These are phyloP conservation scores for Helostoma temminkii DNA, from an alignment of 2,797 vertebrate genomes.

Conservation along the genomic window DNA sequence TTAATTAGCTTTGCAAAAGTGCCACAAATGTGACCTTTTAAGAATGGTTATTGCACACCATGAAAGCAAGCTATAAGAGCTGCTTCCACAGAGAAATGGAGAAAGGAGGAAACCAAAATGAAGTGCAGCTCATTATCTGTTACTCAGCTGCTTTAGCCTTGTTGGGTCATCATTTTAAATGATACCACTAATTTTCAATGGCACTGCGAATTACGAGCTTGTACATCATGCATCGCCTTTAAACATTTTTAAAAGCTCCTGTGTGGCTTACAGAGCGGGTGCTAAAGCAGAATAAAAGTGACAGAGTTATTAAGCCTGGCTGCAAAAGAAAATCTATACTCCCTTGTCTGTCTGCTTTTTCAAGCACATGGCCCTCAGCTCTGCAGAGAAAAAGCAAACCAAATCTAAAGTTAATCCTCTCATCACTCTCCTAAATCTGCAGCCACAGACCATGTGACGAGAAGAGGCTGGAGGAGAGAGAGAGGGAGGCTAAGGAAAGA, in stretches of 20 bases:
- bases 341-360: slow-evolving; percentile 55
- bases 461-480: slow-evolving; percentile 6
- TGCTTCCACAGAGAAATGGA: neutral
- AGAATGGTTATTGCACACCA: slow-evolving; percentile 15
- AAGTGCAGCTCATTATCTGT: slow-evolving; percentile 22
- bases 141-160: neutral
- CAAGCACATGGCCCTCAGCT: slow-evolving; percentile 35
- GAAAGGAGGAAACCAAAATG: slow-evolving; percentile 10
- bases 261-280: neutral
- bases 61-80: slow-evolving; percentile 5
- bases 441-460: slow-evolving; percentile 54
- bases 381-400: slow-evolving; percentile 53
- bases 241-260: slow-evolving; percentile 16
- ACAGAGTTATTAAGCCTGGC: slow-evolving; percentile 45
- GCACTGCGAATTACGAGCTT: neutral
- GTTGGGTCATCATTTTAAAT: slow-evolving; percentile 18
- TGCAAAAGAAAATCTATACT: slow-evolving; percentile 68
- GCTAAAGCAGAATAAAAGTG: slow-evolving; percentile 17
- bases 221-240: neutral
- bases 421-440: slow-evolving; percentile 64
- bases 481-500: neutral
- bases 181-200: slow-evolving; percentile 6
- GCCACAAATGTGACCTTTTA: slow-evolving; percentile 36
- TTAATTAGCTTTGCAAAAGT: slow-evolving; percentile 36
- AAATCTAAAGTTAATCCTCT: slow-evolving; percentile 76